A percentile compares a stretch with the other conserved stretches of the same genome.
phyloP scores from a whole-genome alignment of 2,888 invertebrate genomes.

The Phasia obesa region DNA sequence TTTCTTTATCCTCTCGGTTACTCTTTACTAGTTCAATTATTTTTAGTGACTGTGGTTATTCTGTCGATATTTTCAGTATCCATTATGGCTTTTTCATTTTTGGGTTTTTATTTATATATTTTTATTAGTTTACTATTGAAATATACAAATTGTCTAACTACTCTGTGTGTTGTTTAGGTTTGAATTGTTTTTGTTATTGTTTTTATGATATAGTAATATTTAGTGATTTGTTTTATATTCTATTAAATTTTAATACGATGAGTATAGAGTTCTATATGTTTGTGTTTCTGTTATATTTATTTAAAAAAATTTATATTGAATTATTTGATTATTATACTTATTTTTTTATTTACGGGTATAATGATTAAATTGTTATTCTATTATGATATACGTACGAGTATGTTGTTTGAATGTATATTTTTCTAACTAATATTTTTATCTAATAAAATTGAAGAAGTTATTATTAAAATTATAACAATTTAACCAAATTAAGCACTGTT shows the following conservation, averaged over 20 bases:
- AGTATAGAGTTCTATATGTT: constrained; percentile 22
- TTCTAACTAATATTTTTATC: constrained; percentile 64
- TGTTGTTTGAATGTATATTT: constrained; percentile 60
- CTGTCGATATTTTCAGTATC: neutral
- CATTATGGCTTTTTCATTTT: neutral
- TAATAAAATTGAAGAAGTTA: constrained; percentile 41
- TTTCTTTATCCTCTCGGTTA: constrained; percentile 8
- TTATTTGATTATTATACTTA: constrained; percentile 29
- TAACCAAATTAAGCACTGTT: constrained; percentile 65
- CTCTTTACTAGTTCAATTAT: constrained; percentile 6
- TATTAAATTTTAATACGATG: constrained; percentile 31
- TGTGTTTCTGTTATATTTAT: neutral
- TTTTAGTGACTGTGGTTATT: neutral
- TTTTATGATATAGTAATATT: constrained; percentile 12
- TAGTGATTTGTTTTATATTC: constrained; percentile 10
- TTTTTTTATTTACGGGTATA: neutral
- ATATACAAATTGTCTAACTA: constrained; percentile 61
- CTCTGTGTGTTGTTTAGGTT: constrained; percentile 29
- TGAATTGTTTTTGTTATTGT: constrained; percentile 18
- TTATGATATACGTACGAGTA: constrained; percentile 29
- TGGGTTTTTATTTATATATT: constrained; percentile 6
- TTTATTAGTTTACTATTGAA: constrained; percentile 9
- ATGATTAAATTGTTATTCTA: constrained; percentile 25
- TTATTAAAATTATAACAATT: constrained; percentile 37
- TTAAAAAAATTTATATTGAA: constrained; percentile 28